Base-by-base conservation (phyloP, 2,113 vertebrate species). In the Oophaga pumilio region DNA sequence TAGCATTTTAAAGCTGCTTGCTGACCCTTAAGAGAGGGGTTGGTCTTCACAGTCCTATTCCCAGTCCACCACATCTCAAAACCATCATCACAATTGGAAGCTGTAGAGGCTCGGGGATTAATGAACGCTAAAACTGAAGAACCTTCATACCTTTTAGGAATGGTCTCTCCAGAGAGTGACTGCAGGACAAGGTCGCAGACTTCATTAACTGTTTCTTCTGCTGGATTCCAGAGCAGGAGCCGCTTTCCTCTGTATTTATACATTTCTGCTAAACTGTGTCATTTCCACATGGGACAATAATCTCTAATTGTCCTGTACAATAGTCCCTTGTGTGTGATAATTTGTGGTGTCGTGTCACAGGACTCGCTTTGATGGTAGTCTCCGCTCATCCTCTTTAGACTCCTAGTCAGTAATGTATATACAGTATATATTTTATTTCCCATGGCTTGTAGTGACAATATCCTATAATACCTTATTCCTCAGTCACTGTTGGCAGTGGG, bases 1-100 rank as follows among this genome's bases (percentile, higher is more conserved):
- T 88, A 88, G 79, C 80, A 88, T 88, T 88, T 83, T 88, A 88
- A 84, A 88, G 87, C 71, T 56, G 87, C 77, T 84, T 88, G 80
- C 57, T 88, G 87, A 88, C 87, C 87, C 87, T 77, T 76, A 84
- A 84, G 80, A 88, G 60, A 88, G 71, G 59, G 80, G 71, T 77
- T 84, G 81, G 80, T 77, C 87, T 66, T 84, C 81, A 56, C 49
- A 56, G 80, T 57, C 43, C 81, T 66, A 77, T 83, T 88, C 87
- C 81, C 87, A 84, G 80, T 73, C 53, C 80, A 53, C 79, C 79
- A 64, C 43, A 88, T 83, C 79, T 74, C 80, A 76, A 88, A 88
- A 77, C 69, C 81, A 87, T 88, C 81, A 77, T 76, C 73, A 68
- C 81, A 83, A 84, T 68, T 83, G 73, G 50, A 84, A 68, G 69